These are phyloP conservation scores for Dendropsophus ebraccatus DNA, from an alignment of 2,113 vertebrate species.

Conservation along the genomic window DNA sequence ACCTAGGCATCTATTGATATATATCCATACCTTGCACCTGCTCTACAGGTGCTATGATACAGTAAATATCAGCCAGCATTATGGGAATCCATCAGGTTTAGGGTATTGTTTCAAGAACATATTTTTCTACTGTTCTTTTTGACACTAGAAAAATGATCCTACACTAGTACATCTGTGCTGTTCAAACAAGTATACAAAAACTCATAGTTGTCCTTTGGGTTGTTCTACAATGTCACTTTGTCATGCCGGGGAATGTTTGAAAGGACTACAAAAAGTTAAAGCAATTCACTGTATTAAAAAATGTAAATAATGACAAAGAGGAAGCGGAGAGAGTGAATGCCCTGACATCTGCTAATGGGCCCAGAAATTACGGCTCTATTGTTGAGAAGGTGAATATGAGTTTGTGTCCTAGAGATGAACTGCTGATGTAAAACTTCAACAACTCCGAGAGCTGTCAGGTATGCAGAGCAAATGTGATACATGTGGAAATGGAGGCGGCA, in stretches of 20 bases:
- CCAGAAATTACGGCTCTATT: neutral
- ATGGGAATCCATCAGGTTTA: too few relatives aligned
- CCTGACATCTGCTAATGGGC: neutral
- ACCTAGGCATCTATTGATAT: too few relatives aligned
- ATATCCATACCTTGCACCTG: too few relatives aligned
- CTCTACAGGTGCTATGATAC: too few relatives aligned
- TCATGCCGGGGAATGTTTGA: neutral
- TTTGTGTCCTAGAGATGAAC: conserved; percentile 34
- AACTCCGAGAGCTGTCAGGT: conserved; percentile 36
- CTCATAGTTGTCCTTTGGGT: neutral
- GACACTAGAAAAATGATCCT: too few relatives aligned
- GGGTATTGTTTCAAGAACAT: too few relatives aligned
- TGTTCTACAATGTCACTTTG: neutral
- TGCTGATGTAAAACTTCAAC: conserved; percentile 47
- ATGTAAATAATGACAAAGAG: neutral
- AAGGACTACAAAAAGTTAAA: neutral
- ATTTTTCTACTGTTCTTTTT: too few relatives aligned
- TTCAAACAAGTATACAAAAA: too few relatives aligned
- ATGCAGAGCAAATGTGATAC: conserved; percentile 33
- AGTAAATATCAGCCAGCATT: too few relatives aligned
- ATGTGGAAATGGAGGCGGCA: conserved; percentile 38
- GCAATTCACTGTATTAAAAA: neutral
- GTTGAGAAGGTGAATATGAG: conserved; percentile 17
- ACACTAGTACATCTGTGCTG: too few relatives aligned
- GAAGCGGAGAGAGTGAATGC: neutral